phyloP scores from a whole-genome alignment of 2,113 vertebrate species.

The Caranx melampygus region DNA sequence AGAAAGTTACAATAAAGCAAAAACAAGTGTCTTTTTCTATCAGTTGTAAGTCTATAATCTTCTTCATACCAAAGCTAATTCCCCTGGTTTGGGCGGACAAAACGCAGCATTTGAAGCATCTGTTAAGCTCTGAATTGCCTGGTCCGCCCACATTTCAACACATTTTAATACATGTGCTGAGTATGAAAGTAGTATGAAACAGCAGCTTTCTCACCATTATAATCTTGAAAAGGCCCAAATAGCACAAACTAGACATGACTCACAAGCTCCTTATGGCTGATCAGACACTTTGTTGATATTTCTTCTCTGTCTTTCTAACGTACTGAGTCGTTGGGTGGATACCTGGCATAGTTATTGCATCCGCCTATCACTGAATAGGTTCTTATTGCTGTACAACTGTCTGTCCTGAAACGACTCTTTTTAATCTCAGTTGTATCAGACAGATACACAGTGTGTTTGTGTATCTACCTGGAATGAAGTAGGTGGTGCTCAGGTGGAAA shows the following conservation, averaged over 20 bases:
- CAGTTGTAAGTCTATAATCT: slow-evolving; percentile 11
- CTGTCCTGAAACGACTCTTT: neutral
- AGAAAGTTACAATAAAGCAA: neutral
- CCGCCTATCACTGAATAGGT: neutral
- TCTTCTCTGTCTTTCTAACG: slow-evolving; percentile 12
- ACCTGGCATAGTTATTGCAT: neutral
- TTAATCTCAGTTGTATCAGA: neutral
- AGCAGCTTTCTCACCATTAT: neutral
- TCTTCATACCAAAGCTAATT: slow-evolving; percentile 18
- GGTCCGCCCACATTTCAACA: slow-evolving; percentile 40
- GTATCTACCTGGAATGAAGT: neutral
- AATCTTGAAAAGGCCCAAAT: slow-evolving; percentile 18
- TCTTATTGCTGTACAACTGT: neutral
- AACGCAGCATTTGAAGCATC: slow-evolving; percentile 33
- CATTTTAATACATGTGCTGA: slow-evolving; percentile 4
- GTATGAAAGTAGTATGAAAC: slow-evolving; percentile 25
- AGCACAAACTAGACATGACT: slow-evolving; percentile 42
- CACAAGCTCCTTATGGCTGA: slow-evolving; percentile 13
- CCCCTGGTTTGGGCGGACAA: slow-evolving; percentile 14
- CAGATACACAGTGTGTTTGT: neutral
- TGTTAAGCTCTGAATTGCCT: slow-evolving; percentile 39
- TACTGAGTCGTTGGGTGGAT: slow-evolving; percentile 2
- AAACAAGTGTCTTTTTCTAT: slow-evolving; percentile 14
- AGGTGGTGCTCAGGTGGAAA: neutral
- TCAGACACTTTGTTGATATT: slow-evolving; percentile 23